These are phyloP conservation scores for Carterocephalus palaemon DNA, from an alignment of 2,888 invertebrate genomes.

Conservation along the genomic window DNA sequence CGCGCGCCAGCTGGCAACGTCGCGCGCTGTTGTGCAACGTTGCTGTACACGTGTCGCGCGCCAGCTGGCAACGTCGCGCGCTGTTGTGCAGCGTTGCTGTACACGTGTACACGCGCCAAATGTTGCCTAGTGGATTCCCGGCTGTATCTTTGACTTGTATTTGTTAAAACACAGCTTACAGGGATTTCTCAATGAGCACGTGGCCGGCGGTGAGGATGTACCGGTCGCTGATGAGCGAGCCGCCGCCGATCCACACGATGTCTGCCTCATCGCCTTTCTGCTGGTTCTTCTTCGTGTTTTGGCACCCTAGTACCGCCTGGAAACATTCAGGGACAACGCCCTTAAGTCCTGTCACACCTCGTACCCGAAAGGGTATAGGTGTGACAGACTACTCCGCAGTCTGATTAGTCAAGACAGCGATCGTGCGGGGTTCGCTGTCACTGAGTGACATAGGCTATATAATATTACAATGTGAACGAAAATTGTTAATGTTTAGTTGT, in stretches of 20 bases:
- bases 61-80: no score
- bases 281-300: constrained; percentile 25
- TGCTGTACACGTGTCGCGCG: no score
- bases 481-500: no score
- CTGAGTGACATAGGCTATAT: no score
- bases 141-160: no score
- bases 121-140: no score
- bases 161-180: constrained; percentile 70
- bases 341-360: neutral
- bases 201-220: constrained; percentile 52
- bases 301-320: constrained; percentile 47
- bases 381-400: neutral
- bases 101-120: no score
- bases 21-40: no score
- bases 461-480: no score
- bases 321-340: neutral
- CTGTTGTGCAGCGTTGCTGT: no score
- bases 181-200: neutral
- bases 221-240: constrained; percentile 45
- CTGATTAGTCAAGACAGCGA: neutral
- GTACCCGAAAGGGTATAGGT: neutral
- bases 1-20: no score
- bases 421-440: neutral
- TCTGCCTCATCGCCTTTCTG: constrained; percentile 20
- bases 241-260: constrained; percentile 45